Evolutionary conservation across 1,140 invertebrate species (phyloP), one percentile per base, ranked within the genome.

Genomic region (Pseudachorutes palmiensis): DNA sequence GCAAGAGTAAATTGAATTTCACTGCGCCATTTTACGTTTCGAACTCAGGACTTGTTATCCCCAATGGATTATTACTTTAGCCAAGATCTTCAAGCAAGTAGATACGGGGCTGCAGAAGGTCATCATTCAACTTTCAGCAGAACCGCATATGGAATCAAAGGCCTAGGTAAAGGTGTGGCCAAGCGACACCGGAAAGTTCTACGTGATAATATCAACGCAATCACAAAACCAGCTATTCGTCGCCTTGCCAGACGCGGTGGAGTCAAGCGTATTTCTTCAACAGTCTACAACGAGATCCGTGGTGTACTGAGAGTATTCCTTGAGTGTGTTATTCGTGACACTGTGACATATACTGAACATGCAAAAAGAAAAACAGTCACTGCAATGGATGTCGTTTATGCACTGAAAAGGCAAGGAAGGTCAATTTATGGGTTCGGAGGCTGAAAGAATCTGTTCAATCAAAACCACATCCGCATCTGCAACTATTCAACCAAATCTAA

Each of bases 371-470:
- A 91, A 79, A 92, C 89, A 24, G 84, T 86, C 48, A 92, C 89
- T 12, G 88, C 89, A 62, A 92, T 92, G 89, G 89, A 92, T 76
- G 88, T 92, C 19, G 90, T 92, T 26, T 91, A 91, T 75, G 89
- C 89, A 30, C 79, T 92, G 71, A 92, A 92, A 78, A 79, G 89
- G 59, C 89, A 91, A 80, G 90, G 90, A 33, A 80, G 88, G 59
- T 84, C 83, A 36, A 75, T 85, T 22, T 85, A 85, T 76, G 83
- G 83, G 70, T 85, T 84, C 73, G 84, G 83, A 59, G 82, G 82
- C 74, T 84, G 81, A 80, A 24, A n/a, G n/a, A n/a, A n/a, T n/a
- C n/a, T n/a, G n/a, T n/a, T n/a, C n/a, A n/a, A n/a, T n/a, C n/a
- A n/a, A n/a, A n/a, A n/a, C n/a, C n/a, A n/a, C n/a, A n/a, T n/a